Conservation (phyloP, 2,113 vertebrate genomes). For the Zonotrichia leucophrys region DNA sequence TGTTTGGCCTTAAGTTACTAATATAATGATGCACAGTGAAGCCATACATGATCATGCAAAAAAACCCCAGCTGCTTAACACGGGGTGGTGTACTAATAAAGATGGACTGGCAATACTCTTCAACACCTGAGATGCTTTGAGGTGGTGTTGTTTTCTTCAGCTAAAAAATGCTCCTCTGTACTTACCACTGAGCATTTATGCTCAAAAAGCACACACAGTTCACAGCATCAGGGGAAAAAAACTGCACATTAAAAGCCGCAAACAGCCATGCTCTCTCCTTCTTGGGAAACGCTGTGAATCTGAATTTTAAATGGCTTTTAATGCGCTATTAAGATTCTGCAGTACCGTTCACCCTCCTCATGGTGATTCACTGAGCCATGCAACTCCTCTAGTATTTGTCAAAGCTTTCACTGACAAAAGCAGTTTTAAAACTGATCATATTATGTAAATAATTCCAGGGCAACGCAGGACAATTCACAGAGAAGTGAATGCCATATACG, state of each 20-base stretch:
- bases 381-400: background rate
- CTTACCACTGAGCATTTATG: background rate
- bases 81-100: constrained; percentile 29
- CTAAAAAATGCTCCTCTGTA: background rate
- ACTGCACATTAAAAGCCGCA: background rate
- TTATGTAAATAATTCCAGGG: background rate
- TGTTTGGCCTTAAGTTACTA: constrained; percentile 39
- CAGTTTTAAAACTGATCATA: background rate
- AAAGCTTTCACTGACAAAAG: background rate
- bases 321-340: background rate
- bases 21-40: background rate
- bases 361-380: background rate
- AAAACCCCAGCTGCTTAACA: background rate
- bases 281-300: background rate
- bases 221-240: background rate
- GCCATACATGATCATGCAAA: background rate
- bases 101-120: background rate
- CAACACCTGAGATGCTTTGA: background rate
- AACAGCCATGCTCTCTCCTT: background rate
- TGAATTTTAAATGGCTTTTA: constrained; percentile 3
- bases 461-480: background rate
- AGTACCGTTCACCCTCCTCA: background rate
- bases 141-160: background rate
- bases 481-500: background rate
- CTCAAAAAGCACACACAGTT: background rate